These are phyloP conservation scores for Corythaixoides concolor DNA, from an alignment of 2,113 vertebrate species.

Conservation along the genomic window DNA sequence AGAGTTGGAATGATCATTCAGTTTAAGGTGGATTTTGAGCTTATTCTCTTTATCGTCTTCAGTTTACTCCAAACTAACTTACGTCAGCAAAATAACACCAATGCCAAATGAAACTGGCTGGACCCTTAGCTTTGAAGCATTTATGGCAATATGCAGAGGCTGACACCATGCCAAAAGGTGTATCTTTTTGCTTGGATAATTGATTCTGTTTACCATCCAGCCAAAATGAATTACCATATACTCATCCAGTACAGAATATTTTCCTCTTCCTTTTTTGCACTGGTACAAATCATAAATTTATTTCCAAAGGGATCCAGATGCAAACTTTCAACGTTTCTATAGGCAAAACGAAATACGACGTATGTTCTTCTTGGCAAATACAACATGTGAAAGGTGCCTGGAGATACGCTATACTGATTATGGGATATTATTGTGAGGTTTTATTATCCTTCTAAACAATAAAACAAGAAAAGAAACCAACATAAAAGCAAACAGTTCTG, in stretches of 20 bases:
- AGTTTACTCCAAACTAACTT: background rate
- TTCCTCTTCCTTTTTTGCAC: background rate
- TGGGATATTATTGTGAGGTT: constrained; percentile 72
- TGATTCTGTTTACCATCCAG: constrained; percentile 32
- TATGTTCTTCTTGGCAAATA: constrained; percentile 39
- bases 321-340: constrained; percentile 30
- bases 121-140: background rate
- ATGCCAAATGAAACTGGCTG: background rate
- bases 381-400: constrained; percentile 57
- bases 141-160: background rate
- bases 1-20: background rate
- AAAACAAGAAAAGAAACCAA: constrained; percentile 66
- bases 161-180: background rate
- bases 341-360: constrained; percentile 29
- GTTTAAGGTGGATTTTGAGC: background rate
- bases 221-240: background rate
- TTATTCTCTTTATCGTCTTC: background rate
- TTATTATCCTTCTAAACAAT: constrained; percentile 76
- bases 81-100: background rate
- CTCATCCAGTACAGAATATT: background rate
- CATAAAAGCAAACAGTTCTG: constrained; percentile 72
- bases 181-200: background rate
- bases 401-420: constrained; percentile 73
- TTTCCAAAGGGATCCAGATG: constrained; percentile 46
- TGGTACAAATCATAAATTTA: constrained; percentile 19